Percentiles rank a stretch among this genome's conserved stretches.
Evolutionary conservation across 2,113 vertebrate species (phyloP).

Genomic region (Actenoides lindsayi): DNA sequence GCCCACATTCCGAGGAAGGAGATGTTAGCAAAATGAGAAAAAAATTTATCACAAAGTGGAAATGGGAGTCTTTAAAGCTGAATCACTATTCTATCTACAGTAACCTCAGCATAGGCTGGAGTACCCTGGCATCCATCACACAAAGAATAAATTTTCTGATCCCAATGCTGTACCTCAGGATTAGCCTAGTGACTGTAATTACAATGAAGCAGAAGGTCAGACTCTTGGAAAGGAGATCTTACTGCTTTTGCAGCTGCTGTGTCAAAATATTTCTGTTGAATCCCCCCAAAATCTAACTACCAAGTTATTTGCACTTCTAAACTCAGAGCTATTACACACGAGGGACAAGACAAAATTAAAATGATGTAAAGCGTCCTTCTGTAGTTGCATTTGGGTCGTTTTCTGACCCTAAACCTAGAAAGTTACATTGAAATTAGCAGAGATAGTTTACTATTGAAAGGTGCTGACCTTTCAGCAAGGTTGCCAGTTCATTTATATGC

Average conservation of each 20-base stretch:
- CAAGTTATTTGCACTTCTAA: background rate
- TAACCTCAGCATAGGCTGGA: background rate
- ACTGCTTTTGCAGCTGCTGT: background rate
- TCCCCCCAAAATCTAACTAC: background rate
- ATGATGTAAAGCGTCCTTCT: background rate
- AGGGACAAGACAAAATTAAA: background rate
- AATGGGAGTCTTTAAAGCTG: background rate
- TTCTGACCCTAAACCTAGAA: conserved; percentile 25
- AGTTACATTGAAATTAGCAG: conserved; percentile 55
- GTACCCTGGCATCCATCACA: background rate
- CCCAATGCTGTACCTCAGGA: background rate
- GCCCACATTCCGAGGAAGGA: background rate
- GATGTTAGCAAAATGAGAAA: background rate
- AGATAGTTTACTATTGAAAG: conserved; percentile 59
- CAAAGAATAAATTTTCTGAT: background rate
- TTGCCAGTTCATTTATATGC: conserved; percentile 65
- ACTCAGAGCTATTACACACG: background rate
- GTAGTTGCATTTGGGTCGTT: background rate
- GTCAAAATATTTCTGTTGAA: background rate
- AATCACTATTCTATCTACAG: background rate
- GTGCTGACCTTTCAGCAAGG: conserved; percentile 72
- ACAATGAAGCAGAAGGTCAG: background rate
- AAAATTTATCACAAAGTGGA: background rate
- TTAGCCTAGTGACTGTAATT: background rate
- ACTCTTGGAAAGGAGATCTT: background rate